Evolutionary conservation across 2,888 invertebrate species (phyloP), one percentile per base, ranked within the genome.

Genomic region (Galeopsomyia nigrocyanea): DNA sequence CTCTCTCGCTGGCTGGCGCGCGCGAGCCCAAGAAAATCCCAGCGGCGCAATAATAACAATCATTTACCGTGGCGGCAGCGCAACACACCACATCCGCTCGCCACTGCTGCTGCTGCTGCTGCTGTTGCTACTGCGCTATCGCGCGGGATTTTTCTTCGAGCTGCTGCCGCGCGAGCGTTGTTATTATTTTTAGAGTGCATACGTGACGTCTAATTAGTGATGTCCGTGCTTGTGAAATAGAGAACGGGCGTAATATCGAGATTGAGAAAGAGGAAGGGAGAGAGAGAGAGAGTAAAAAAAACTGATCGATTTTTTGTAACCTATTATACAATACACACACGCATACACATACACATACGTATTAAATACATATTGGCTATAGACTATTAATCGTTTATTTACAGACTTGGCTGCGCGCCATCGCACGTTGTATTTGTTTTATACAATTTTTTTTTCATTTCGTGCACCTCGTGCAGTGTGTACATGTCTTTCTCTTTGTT

Each of bases 401-500:
- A 80, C 80, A 80, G 76, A 78, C 77, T 79, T 79, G 78, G 75
- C 39, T 10, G 77, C 69, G 80, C 79, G 78, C 76, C 61, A 71
- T 31, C 26, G 78, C 78, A 79, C 78, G 75, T 64, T 77, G 72
- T 55, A 60, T 68, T 68, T 58, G 62, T 60, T 67, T 56, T 16
- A 50, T 53, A 71, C 31, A 39, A 26, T 26, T 2, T 26, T 26
- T 63, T 58, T 64, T 50, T 67, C 73, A 57, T 10, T 7, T 39
- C 39, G 39, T 10, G 39, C 13, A 13, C 7, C 39, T n/a, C n/a
- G n/a, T n/a, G n/a, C n/a, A n/a, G n/a, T n/a, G n/a, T n/a, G 39
- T 39, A 7, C 7, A 10, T 10, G 7, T 58, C 56, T 50, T 14
- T 62, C 50, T 65, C 39, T 61, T 68, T 62, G 65, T 76, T 60